Evolutionary conservation across 2,797 vertebrate species (phyloP), one percentile per base, ranked within the genome.

Genomic region (Chloroceryle amazona): DNA sequence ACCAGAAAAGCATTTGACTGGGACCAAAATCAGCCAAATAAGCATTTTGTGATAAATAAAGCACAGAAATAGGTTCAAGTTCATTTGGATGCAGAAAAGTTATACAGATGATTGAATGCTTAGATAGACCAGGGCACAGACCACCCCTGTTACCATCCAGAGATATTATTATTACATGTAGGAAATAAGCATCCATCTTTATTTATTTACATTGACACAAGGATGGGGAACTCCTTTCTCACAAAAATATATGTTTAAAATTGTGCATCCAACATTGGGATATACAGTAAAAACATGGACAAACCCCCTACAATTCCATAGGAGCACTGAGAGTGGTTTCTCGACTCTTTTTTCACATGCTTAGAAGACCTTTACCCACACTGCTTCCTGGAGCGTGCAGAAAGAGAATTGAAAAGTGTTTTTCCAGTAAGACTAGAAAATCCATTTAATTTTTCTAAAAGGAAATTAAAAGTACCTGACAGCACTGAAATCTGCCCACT

Each of bases 381-480:
- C 51, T 72, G 12, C 12, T 81, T 76, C 67, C 85, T 75, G 66
- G 22, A 60, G 25, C 11, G 5, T 4, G 11, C 55, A 79, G 51
- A 84, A 68, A 57, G 49, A 72, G 67, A 94, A 73, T 1, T 39
- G 66, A 73, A 51, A 86, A 71, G 28, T 49, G 47, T 23, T 60
- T 82, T 79, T 80, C 66, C 2, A 1, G 31, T 68, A 90, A 74
- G 47, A 65, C 7, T 21, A 87, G 31, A 33, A 88, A 92, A 91
- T 66, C 78, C 16, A 80, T 41, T 92, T 63, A 15, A 18, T 94
- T 90, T 89, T 87, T 94, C 81, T 29, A 67, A 79, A 95, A 84
- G 82, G 84, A 91, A 91, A 93, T 95, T 54, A 70, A 57, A 95
- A 92, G 75, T 67, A 60, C 75, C 88, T 91, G 57, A 29, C 31